Evolutionary conservation across 2,797 vertebrate species (phyloP), one percentile per base, ranked within the genome.

Genomic region (Hozukius guyotensis): DNA sequence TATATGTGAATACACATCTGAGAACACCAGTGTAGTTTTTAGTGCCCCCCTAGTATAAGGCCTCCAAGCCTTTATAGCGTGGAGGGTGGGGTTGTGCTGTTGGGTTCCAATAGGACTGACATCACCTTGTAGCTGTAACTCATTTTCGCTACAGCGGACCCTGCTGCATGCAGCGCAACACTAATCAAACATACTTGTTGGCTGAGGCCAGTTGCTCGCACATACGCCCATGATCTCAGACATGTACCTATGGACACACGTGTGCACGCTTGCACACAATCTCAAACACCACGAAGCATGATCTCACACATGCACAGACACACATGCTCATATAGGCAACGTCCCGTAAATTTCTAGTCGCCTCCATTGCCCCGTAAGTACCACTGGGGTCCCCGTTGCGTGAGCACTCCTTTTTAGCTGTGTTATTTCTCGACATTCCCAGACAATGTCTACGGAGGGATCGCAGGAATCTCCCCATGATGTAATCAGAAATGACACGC

Each of bases 131-230:
- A 74, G 87, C 88, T 94, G 83, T 87, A 92, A 90, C 65, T 91
- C 77, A 89, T 93, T 92, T 87, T 59, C 38, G 79, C 78, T 89
- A n/a, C 88, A 88, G 79, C 14, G 49, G 79, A 79, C 83, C 42
- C 80, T 77, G 77, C 77, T 88, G 77, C 81, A 74, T 89, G 83
- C 75, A 82, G 85, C 46, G 65, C 76, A 90, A 76, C 85, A 83
- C 88, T 92, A 91, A 93, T 94, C 91, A 91, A 92, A 94, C 93
- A 93, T 93, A 88, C 68, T 84, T 92, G 84, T 73, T 83, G 79
- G 65, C 88, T 92, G 86, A 93, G 73, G 79, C 82, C 52, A 82
- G 77, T 72, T 20, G 2, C 82, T 78, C 65, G 67, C 69, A 78
- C 72, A 83, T 70, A 78, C 73, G 55, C 71, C 73, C 74, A 88